Conservation (phyloP, 2,797 vertebrate genomes). For the Serranus cabrilla region DNA sequence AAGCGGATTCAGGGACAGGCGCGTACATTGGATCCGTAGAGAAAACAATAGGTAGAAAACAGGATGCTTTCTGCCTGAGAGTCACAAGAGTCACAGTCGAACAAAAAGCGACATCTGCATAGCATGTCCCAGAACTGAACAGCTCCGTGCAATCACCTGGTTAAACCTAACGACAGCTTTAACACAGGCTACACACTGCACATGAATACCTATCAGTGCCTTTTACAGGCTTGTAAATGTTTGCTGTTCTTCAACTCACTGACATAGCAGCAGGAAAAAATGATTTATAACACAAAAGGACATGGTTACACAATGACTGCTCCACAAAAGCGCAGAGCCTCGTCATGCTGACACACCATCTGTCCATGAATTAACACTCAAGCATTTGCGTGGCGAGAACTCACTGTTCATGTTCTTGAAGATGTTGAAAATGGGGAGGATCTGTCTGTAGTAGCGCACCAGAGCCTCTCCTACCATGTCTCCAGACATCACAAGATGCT, state of each 20-base stretch:
- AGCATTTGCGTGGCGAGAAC: constrained; percentile 62
- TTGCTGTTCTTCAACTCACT: constrained; percentile 18
- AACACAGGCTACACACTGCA: neutral
- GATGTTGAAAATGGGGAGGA: constrained; percentile 94
- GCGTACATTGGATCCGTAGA: constrained; percentile 12
- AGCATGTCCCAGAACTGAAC: constrained; percentile 6
- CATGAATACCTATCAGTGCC: constrained; percentile 13
- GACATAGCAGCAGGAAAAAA: constrained; percentile 30
- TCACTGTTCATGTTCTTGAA: constrained; percentile 96
- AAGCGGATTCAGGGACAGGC: constrained; percentile 31
- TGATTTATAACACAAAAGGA: constrained; percentile 36
- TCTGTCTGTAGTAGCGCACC: constrained; percentile 95
- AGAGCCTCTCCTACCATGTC: constrained; percentile 88
- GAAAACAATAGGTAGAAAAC: constrained; percentile 27
- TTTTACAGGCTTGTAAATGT: constrained; percentile 18
- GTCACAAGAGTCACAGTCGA: constrained; percentile 10
- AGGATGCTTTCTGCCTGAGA: constrained; percentile 19
- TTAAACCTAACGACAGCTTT: constrained; percentile 1
- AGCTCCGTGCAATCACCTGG: constrained; percentile 20
- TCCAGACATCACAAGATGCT: constrained; percentile 93
- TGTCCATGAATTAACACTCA: constrained; percentile 35
- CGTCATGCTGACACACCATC: constrained; percentile 38
- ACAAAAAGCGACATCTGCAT: constrained; percentile 8
- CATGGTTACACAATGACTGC: constrained; percentile 24
- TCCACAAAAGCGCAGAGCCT: constrained; percentile 34